Evolutionary conservation across 2,888 invertebrate species (phyloP), one percentile per base, ranked within the genome.

Genomic region (Drosophila melanosoma): DNA sequence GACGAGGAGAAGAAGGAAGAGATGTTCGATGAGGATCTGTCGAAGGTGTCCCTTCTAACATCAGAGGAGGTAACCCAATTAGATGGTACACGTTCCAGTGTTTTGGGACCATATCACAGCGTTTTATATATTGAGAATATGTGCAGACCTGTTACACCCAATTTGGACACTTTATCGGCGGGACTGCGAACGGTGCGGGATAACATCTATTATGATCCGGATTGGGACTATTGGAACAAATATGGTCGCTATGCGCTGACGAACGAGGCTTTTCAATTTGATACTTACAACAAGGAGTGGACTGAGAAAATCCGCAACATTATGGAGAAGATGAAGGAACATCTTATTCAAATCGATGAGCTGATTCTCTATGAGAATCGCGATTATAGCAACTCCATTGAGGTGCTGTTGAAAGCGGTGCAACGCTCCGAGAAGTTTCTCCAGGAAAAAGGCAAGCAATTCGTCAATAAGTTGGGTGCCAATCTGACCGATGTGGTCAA

Each of bases 361-460:
- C 54, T 82, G 11, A 69, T 82, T 5, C 51, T 83, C 7, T 79
- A 65, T 40, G 69, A 83, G 48, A 76, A 71, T 33, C 52, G 51
- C 2, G 52, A 78, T 8, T 82, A 79, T 38, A 53, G 5, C 15
- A 29, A 26, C 4, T 54, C 70, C 0, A 62, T 82, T 8, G 10
- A 36, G 0, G 42, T 58, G 1, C 62, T 82, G 1, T 0, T 74
- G 8, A 54, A 73, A 0, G 63, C 69, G 1, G 36, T 81, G 1
- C 0, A 32, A 0, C 57, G 58, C 0, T 38, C 82, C 4, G 72
- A 83, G 20, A 0, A 5, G 0, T 83, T 77, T 17, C 2, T 83
- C 0, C 51, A 26, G 23, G 12, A 8, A 0, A 42, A 32, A 0
- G 82, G 82, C 42, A 57, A 8, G 5, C 3, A 29, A 0, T 77